These are phyloP conservation scores for Propithecus deckenii DNA, from an alignment of 2,797 vertebrate species.

Conservation along the genomic window DNA sequence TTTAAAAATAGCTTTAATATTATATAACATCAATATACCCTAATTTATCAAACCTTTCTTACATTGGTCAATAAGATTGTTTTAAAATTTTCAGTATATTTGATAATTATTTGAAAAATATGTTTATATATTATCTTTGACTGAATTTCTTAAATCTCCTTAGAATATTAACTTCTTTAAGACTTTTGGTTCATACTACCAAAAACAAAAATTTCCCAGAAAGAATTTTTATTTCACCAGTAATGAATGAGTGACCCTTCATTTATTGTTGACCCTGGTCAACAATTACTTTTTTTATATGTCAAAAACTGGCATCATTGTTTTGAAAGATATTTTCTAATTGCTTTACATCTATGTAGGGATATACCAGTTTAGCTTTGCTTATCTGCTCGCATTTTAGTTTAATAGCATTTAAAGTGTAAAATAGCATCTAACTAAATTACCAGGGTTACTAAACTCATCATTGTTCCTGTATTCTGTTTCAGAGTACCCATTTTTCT, in stretches of 20 bases:
- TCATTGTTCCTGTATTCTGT: background rate
- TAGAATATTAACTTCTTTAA: background rate
- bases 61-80: background rate
- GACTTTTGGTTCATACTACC: background rate
- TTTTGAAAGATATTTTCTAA: background rate
- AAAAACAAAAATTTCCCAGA: background rate
- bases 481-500: background rate
- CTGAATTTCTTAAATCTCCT: background rate
- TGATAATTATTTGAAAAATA: conserved; percentile 11
- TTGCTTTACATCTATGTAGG: background rate
- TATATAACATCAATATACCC: background rate
- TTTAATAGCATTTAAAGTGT: background rate
- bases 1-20: background rate
- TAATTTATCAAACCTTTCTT: conserved; percentile 28
- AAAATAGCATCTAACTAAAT: background rate
- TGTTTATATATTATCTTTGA: background rate
- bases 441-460: background rate
- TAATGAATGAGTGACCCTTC: background rate
- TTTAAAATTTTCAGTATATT: background rate
- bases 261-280: no score
- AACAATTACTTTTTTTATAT: background rate
- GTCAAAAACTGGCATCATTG: background rate
- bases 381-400: background rate
- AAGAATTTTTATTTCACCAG: background rate
- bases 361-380: background rate